Conservation (phyloP, 2,888 invertebrate species). For the Stenurella melanura region DNA sequence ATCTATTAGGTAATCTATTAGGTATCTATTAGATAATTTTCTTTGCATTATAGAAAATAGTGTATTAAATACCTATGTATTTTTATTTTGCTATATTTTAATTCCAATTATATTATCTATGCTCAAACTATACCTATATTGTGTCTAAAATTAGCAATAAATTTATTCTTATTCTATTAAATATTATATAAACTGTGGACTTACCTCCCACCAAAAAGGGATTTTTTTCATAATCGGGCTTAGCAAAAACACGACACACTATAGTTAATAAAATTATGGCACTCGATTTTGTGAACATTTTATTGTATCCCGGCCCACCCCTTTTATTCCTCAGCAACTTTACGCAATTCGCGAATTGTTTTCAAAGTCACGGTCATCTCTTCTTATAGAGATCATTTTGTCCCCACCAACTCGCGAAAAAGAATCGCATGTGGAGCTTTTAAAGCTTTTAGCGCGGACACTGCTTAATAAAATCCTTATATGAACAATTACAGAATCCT, state of each 20-base stretch:
- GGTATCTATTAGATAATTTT: too few species aligned
- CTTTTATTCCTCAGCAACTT: conserved; percentile 25
- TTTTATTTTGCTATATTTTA: too few species aligned
- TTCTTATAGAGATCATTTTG: conserved; percentile 49
- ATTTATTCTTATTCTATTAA: too few species aligned
- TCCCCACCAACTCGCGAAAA: conserved; percentile 35
- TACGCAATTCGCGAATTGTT: conserved; percentile 61
- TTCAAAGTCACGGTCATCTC: conserved; percentile 64
- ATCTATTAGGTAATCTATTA: too few species aligned
- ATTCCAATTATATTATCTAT: too few species aligned
- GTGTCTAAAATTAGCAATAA: too few species aligned
- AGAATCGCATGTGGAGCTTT: conserved; percentile 29
- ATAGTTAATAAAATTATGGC: conserved; percentile 12
- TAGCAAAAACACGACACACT: not conserved
- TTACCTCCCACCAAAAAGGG: conserved; percentile 51
- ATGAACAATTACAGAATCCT: conserved; percentile 19
- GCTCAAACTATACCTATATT: too few species aligned
- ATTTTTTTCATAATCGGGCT: conserved; percentile 41
- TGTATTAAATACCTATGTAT: too few species aligned
- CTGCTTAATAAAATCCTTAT: conserved; percentile 5
- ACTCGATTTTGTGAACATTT: conserved; percentile 25
- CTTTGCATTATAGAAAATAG: too few species aligned
- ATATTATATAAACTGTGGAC: not conserved
- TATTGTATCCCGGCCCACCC: conserved; percentile 30
- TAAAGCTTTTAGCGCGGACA: conserved; percentile 15